Evolutionary conservation across 2,113 vertebrate genomes (phyloP).

Genomic region (Machaerirhynchus nigripectus): DNA sequence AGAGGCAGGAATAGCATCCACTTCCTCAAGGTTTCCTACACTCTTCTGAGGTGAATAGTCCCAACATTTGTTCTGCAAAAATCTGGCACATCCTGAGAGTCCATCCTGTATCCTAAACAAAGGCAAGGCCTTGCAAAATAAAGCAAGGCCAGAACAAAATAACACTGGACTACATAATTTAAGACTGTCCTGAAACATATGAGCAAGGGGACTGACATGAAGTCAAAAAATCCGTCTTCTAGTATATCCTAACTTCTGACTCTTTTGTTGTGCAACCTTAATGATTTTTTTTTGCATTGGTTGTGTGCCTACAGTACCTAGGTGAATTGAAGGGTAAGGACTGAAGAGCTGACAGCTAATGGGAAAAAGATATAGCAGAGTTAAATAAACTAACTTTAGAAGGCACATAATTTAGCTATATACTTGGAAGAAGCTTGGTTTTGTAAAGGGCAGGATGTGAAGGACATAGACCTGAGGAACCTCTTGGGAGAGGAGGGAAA

Average conservation of each 20-base stretch:
- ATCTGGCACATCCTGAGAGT: neutral
- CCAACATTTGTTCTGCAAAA: neutral
- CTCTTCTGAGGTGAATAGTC: neutral
- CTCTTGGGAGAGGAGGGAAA: neutral
- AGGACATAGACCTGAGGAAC: neutral
- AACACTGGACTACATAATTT: neutral
- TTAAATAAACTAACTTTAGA: neutral
- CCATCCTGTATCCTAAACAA: neutral
- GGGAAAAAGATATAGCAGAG: neutral
- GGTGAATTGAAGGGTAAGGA: neutral
- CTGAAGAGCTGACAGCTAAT: neutral
- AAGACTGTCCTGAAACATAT: neutral
- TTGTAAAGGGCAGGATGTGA: neutral
- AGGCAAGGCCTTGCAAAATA: neutral
- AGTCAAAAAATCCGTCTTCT: neutral
- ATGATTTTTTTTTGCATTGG: neutral
- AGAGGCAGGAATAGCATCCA: slow-evolving; percentile 34
- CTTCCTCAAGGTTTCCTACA: slow-evolving; percentile 9
- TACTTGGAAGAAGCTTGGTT: neutral
- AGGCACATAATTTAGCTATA: neutral
- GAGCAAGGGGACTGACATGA: neutral
- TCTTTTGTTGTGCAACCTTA: neutral
- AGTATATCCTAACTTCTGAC: neutral
- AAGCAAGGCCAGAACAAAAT: neutral
- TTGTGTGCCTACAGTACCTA: neutral